Conservation (phyloP, 2,888 invertebrate species). For the Rhimphoctona megacephalus region DNA sequence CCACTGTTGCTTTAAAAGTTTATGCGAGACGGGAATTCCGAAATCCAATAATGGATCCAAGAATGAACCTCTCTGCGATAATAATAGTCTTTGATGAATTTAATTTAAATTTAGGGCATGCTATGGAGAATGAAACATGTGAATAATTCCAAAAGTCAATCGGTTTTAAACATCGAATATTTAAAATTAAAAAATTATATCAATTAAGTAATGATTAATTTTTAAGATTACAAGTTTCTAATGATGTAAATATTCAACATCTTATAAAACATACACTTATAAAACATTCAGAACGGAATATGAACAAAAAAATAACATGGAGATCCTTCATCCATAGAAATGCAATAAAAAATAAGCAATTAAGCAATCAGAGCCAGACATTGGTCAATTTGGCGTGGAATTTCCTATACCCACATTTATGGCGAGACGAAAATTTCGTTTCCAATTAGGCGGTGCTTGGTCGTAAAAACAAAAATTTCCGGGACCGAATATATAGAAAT, state of each 20-base stretch:
- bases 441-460: slow-evolving; percentile 59
- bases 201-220: too few species aligned
- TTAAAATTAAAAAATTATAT: not conserved
- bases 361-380: slow-evolving; percentile 21
- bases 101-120: too few species aligned
- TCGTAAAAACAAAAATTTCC: slow-evolving; percentile 60
- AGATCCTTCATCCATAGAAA: not conserved
- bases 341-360: not conserved
- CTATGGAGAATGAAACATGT: too few species aligned
- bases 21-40: slow-evolving; percentile 4
- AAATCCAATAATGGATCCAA: slow-evolving; percentile 45
- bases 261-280: not conserved
- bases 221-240: too few species aligned
- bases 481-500: slow-evolving; percentile 42
- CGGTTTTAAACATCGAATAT: not conserved
- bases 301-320: not conserved
- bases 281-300: not conserved
- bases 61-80: slow-evolving; percentile 39
- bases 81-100: slow-evolving; percentile 14
- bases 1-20: slow-evolving; percentile 8
- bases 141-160: not conserved
- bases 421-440: slow-evolving; percentile 53
- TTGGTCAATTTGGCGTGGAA: slow-evolving; percentile 33
- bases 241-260: too few species aligned
- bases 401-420: not conserved